phyloP scores from a whole-genome alignment of 1,140 invertebrate species.

The Tetramorium parvispinum region DNA sequence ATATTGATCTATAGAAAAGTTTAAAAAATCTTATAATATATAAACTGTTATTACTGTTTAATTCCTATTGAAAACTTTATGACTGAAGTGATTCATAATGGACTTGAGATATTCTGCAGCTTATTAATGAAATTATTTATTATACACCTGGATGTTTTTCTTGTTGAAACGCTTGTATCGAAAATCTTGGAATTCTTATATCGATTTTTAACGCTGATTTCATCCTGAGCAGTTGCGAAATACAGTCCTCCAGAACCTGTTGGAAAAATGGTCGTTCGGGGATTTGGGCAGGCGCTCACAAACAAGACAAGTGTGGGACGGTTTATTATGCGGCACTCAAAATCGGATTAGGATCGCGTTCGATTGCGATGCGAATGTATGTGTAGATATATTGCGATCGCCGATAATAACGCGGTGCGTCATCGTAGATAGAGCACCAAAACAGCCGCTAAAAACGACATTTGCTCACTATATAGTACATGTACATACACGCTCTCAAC shows the following conservation, averaged over 20 bases:
- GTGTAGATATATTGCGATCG: constrained; percentile 24
- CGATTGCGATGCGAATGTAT: neutral
- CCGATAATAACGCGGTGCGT: constrained; percentile 16
- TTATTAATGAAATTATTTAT: neutral
- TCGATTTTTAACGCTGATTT: constrained; percentile 14
- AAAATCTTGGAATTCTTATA: neutral
- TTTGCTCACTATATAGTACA: neutral
- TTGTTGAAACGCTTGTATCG: neutral
- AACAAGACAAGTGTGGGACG: constrained; percentile 14
- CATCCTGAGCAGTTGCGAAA: neutral
- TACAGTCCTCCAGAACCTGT: neutral
- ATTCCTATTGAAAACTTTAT: neutral
- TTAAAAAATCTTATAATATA: neutral
- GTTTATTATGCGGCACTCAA: constrained; percentile 41
- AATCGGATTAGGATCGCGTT: constrained; percentile 49
- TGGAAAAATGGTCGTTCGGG: constrained; percentile 21
- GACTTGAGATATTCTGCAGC: neutral
- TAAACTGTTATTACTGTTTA: neutral
- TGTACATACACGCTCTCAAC: neutral
- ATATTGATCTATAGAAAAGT: neutral
- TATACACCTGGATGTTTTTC: neutral
- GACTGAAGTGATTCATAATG: neutral
- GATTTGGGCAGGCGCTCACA: constrained; percentile 7
- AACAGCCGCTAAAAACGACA: constrained; percentile 17
- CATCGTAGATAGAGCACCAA: neutral